Evolutionary conservation across 1,140 invertebrate genomes (phyloP).

Genomic region (Platorchestia sp.): DNA sequence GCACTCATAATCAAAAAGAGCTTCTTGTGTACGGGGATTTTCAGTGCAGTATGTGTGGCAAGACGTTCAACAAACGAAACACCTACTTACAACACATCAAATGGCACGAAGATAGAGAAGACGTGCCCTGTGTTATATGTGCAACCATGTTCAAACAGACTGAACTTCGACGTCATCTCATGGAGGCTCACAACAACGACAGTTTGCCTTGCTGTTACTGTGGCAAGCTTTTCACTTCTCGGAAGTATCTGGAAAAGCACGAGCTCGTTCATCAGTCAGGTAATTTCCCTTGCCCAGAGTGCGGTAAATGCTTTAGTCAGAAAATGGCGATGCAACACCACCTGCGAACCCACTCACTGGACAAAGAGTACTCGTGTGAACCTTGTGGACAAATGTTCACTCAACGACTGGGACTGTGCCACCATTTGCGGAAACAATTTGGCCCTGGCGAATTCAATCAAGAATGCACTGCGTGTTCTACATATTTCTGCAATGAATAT

Average conservation of each 20-base stretch:
- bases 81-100: conserved; percentile 66
- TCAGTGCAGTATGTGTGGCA: conserved; percentile 67
- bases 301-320: conserved; percentile 90
- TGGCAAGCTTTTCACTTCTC: conserved; percentile 65
- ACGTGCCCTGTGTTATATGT: conserved; percentile 67
- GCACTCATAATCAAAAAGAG: conserved; percentile 67
- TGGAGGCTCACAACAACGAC: conserved; percentile 67
- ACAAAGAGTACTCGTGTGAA: conserved; percentile 86
- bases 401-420: conserved; percentile 65
- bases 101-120: conserved; percentile 67
- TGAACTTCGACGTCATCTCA: conserved; percentile 64
- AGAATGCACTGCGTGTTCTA: conserved; percentile 64
- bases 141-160: conserved; percentile 67
- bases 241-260: conserved; percentile 67
- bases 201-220: conserved; percentile 66
- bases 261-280: conserved; percentile 65
- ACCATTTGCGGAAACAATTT: conserved; percentile 67
- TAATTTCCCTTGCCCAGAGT: conserved; percentile 88
- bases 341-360: conserved; percentile 88
- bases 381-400: conserved; percentile 78
- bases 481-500: conserved; percentile 66
- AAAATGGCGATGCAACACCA: conserved; percentile 93
- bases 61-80: conserved; percentile 67
- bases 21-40: conserved; percentile 67
- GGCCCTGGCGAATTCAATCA: conserved; percentile 64